Evolutionary conservation across 2,888 invertebrate species (phyloP).

Genomic region (Bimastos eiseni): DNA sequence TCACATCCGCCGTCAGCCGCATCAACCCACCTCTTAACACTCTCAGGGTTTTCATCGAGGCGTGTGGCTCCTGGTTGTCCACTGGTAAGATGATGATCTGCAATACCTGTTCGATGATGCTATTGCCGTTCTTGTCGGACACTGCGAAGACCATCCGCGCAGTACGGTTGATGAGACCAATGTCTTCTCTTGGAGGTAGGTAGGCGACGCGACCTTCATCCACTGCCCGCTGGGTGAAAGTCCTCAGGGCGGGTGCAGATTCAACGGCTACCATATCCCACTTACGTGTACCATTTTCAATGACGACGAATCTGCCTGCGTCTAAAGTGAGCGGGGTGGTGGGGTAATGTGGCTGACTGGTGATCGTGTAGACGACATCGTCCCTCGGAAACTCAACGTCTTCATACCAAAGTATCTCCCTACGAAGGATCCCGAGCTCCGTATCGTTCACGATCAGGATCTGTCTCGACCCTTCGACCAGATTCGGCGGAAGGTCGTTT

Average conservation of each 20-base stretch:
- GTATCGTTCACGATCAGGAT: conserved; percentile 54
- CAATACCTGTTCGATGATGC: conserved; percentile 50
- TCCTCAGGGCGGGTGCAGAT: conserved; percentile 10
- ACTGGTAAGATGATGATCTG: conserved; percentile 60
- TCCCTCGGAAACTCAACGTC: conserved; percentile 53
- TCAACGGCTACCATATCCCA: conserved; percentile 51
- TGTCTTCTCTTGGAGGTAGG: conserved; percentile 59
- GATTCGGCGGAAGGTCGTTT: conserved; percentile 58
- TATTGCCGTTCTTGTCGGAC: conserved; percentile 31
- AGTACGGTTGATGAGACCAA: conserved; percentile 50
- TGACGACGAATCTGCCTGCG: conserved; percentile 53
- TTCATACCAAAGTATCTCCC: conserved; percentile 55
- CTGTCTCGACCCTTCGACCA: conserved; percentile 51
- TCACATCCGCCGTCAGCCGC: conserved; percentile 54
- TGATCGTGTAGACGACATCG: conserved; percentile 53
- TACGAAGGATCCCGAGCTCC: conserved; percentile 55
- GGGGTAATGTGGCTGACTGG: conserved; percentile 58
- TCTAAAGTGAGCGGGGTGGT: conserved; percentile 55
- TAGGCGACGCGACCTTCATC: conserved; percentile 56
- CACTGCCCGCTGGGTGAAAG: conserved; percentile 59
- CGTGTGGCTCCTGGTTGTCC: conserved; percentile 51
- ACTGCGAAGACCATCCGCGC: conserved; percentile 38
- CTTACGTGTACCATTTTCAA: conserved; percentile 44
- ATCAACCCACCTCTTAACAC: conserved; percentile 59
- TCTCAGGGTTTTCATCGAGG: conserved; percentile 46